Percentiles rank a stretch among this genome's conserved stretches.
phyloP scores from a whole-genome alignment of 1,140 invertebrate genomes.

The Leptinotarsa lineolata region DNA sequence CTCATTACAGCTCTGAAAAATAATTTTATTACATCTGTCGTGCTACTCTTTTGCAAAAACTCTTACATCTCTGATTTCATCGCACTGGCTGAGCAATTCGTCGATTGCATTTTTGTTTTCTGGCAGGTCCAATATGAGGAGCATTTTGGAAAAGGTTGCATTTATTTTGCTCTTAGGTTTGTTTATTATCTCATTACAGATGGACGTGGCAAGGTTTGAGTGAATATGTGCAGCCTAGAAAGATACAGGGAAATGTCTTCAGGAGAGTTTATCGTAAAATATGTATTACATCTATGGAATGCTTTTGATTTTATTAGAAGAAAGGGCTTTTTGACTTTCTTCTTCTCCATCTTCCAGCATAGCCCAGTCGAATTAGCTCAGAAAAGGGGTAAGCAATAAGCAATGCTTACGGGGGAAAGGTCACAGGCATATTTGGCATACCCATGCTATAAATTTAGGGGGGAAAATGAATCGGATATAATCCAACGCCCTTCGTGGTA shows the following conservation, averaged over 20 bases:
- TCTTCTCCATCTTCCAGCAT: no score
- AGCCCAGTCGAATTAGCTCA: no score
- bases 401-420: no score
- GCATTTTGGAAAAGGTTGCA: slow-evolving; percentile 32
- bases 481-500: no score
- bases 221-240: slow-evolving; percentile 35
- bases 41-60: slow-evolving; percentile 30
- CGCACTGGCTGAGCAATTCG: slow-evolving; percentile 30
- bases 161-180: slow-evolving; percentile 32
- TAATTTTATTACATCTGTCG: slow-evolving; percentile 46
- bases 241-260: neutral
- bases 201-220: slow-evolving; percentile 30
- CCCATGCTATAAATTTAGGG: no score
- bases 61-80: slow-evolving; percentile 39
- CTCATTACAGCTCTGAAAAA: slow-evolving; percentile 9
- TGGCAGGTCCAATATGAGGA: slow-evolving; percentile 32
- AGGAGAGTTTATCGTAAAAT: no score
- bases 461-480: no score
- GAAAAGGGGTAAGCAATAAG: no score
- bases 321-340: no score
- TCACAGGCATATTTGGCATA: no score
- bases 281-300: no score
- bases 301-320: no score
- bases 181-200: slow-evolving; percentile 33
- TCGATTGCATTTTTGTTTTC: slow-evolving; percentile 21